These are phyloP conservation scores for Chiloscyllium plagiosum DNA, from an alignment of 2,113 vertebrate genomes.

Conservation along the genomic window DNA sequence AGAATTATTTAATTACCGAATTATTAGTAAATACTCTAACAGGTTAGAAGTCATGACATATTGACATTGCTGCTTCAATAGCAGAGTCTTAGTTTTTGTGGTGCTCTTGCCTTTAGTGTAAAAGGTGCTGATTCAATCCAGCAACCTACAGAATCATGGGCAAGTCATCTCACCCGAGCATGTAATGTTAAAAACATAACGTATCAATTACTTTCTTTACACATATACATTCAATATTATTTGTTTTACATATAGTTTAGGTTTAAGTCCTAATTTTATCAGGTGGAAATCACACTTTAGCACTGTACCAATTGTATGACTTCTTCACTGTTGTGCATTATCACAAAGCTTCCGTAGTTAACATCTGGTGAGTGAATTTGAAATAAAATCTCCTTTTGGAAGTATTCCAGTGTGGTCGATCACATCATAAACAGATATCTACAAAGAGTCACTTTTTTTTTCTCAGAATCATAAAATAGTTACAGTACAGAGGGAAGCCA, in stretches of 20 bases:
- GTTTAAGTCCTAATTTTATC: neutral
- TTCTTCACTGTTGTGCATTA: neutral
- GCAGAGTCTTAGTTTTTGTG: neutral
- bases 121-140: neutral
- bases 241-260: neutral
- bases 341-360: neutral
- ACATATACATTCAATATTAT: neutral
- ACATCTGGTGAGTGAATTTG: slow-evolving; percentile 11
- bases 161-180: neutral
- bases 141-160: neutral
- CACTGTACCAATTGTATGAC: neutral
- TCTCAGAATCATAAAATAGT: too few species aligned
- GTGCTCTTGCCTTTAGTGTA: neutral
- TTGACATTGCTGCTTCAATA: neutral
- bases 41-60: neutral
- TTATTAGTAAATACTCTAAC: neutral
- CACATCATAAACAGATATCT: neutral
- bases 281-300: neutral
- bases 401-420: neutral
- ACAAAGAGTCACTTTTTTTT: neutral
- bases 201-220: neutral
- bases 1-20: neutral
- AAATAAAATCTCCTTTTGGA: neutral
- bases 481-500: neutral
- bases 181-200: neutral